phyloP scores from a whole-genome alignment of 2,797 vertebrate species.

The Leptodactylus fallax region DNA sequence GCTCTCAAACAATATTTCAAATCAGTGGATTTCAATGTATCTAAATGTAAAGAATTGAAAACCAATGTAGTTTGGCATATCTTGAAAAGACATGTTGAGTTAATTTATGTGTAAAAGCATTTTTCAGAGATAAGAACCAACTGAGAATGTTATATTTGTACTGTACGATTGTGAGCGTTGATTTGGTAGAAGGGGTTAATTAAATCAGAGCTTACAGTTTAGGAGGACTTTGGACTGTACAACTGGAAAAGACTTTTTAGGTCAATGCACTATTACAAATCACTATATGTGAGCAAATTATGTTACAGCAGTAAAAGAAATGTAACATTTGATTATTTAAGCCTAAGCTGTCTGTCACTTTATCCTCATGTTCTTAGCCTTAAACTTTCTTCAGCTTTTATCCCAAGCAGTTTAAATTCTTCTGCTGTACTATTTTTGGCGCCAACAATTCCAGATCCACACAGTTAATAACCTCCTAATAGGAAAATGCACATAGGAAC shows the following conservation, averaged over 20 bases:
- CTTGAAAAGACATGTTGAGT: neutral
- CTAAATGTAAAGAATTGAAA: neutral
- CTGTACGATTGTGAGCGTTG: neutral
- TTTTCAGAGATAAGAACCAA: neutral
- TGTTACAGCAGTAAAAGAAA: constrained; percentile 48
- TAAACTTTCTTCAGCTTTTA: constrained; percentile 31
- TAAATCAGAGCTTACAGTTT: constrained; percentile 16
- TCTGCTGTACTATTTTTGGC: constrained; percentile 31
- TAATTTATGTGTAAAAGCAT: neutral
- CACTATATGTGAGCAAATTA: constrained; percentile 37
- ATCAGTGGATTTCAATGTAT: neutral
- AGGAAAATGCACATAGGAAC: neutral
- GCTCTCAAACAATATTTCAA: neutral
- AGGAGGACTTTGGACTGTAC: constrained; percentile 19
- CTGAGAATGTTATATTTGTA: neutral
- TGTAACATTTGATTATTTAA: constrained; percentile 54
- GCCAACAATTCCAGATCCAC: constrained; percentile 18
- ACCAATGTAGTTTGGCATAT: neutral
- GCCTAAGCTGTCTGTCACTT: constrained; percentile 43
- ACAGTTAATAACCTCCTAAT: constrained; percentile 8
- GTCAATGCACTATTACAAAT: constrained; percentile 41
- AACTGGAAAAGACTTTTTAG: constrained; percentile 36
- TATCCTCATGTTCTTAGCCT: constrained; percentile 27
- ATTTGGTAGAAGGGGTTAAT: neutral
- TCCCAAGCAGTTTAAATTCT: constrained; percentile 44